Evolutionary conservation across 2,888 invertebrate genomes (phyloP).

Genomic region (Ophion slaviceki): DNA sequence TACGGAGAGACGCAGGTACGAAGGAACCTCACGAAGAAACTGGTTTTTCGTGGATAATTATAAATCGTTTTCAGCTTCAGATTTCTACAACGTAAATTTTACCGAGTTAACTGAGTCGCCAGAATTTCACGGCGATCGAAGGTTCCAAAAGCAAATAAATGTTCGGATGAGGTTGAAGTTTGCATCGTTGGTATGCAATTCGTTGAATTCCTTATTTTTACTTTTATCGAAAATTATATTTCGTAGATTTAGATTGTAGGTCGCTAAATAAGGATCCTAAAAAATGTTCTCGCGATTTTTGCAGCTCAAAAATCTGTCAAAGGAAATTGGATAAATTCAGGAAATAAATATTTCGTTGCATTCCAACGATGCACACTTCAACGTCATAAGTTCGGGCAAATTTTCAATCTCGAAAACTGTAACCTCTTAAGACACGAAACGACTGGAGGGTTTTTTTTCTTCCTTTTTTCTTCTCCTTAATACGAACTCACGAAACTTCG

Average conservation of each 20-base stretch:
- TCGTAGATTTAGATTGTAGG: no score
- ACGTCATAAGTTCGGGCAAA: background rate
- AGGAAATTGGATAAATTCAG: no score
- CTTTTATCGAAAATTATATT: no score
- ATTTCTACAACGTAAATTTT: background rate
- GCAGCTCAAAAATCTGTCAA: no score
- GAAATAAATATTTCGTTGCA: no score
- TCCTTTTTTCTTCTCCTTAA: background rate
- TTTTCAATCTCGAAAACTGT: slow-evolving; percentile 24
- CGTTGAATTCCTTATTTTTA: no score
- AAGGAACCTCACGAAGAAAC: slow-evolving; percentile 13
- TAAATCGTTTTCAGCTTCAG: background rate
- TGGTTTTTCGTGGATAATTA: slow-evolving; percentile 18
- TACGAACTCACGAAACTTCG: slow-evolving; percentile 53
- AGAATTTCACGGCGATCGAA: background rate
- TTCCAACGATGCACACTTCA: background rate
- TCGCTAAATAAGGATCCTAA: no score
- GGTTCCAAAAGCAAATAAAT: no score
- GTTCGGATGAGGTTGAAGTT: background rate
- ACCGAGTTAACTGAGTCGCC: background rate
- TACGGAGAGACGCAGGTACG: background rate
- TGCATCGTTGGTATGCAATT: no score
- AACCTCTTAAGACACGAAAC: slow-evolving; percentile 35
- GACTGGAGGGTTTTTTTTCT: background rate
- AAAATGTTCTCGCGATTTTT: no score